Conservation (phyloP, 53 echinoderm and acorn worm genomes). For the Zoroaster sp. region DNA sequence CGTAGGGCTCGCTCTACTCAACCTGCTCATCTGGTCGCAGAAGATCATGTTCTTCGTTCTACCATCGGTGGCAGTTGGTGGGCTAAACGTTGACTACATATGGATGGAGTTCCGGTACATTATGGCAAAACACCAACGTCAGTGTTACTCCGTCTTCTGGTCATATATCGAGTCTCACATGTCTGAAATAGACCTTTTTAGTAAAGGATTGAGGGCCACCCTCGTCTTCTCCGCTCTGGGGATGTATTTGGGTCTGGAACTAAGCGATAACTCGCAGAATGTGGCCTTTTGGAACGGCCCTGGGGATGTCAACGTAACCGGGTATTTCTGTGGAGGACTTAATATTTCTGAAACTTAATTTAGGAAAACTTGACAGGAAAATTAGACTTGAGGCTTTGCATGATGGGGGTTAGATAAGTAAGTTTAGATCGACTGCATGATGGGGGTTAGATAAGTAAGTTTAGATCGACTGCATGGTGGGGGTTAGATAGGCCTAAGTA, state of each 20-base stretch:
- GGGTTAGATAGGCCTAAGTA: no score
- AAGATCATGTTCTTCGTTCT: constrained; percentile 77
- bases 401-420: no score
- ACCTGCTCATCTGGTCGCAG: constrained; percentile 68
- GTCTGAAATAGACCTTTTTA: constrained; percentile 4
- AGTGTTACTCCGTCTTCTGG: constrained; percentile 45
- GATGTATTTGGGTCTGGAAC: constrained; percentile 55
- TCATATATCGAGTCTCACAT: background rate
- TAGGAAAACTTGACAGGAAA: no score
- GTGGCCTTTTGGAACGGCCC: constrained; percentile 62
- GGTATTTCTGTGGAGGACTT: no score
- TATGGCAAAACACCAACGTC: constrained; percentile 8
- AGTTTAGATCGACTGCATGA: no score
- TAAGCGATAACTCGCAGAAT: constrained; percentile 37
- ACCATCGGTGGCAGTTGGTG: constrained; percentile 64
- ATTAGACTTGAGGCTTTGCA: no score
- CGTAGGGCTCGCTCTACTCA: constrained; percentile 44
- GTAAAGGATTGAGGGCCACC: constrained; percentile 19
- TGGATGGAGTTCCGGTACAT: constrained; percentile 57
- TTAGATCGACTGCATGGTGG: no score
- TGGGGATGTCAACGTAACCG: constrained; percentile 19
- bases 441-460: no score
- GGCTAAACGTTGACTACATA: constrained; percentile 68
- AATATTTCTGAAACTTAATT: no score
- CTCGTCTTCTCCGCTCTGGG: constrained; percentile 56